phyloP scores from a whole-genome alignment of 2,888 invertebrate species.

The Diaphora mendica region DNA sequence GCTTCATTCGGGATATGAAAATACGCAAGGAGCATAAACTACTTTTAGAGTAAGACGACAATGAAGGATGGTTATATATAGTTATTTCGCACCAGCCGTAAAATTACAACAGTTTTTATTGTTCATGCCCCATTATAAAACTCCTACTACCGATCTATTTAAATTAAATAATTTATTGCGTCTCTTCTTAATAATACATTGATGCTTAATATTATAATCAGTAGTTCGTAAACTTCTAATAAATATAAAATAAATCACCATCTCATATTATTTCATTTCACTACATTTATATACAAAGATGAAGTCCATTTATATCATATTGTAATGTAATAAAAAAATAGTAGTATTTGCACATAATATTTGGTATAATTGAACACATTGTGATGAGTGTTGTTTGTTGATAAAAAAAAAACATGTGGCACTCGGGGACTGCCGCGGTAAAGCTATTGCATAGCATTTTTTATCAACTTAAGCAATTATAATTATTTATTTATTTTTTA shows the following conservation, averaged over 20 bases:
- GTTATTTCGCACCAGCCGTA: neutral
- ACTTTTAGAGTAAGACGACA: neutral
- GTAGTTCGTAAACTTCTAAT: constrained; percentile 50
- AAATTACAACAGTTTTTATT: constrained; percentile 4
- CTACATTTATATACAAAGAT: constrained; percentile 66
- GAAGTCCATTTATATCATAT: constrained; percentile 54
- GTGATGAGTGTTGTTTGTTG: constrained; percentile 68
- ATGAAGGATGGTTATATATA: neutral
- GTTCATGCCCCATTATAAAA: constrained; percentile 31
- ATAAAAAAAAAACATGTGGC: constrained; percentile 40
- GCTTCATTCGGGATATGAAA: constrained; percentile 50
- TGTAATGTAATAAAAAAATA: constrained; percentile 58
- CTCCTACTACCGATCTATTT: constrained; percentile 38
- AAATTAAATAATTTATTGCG: constrained; percentile 49
- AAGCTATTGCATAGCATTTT: no score
- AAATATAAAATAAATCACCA: constrained; percentile 55
- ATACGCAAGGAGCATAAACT: constrained; percentile 14
- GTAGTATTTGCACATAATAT: constrained; percentile 72
- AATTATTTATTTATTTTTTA: no score
- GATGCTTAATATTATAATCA: constrained; percentile 46
- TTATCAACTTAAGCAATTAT: no score
- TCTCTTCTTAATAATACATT: constrained; percentile 48
- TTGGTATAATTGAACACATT: constrained; percentile 84
- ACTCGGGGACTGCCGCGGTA: no score
- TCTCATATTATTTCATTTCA: constrained; percentile 47